phyloP scores from a whole-genome alignment of 1,140 invertebrate species.

The Lepidurus packardi region DNA sequence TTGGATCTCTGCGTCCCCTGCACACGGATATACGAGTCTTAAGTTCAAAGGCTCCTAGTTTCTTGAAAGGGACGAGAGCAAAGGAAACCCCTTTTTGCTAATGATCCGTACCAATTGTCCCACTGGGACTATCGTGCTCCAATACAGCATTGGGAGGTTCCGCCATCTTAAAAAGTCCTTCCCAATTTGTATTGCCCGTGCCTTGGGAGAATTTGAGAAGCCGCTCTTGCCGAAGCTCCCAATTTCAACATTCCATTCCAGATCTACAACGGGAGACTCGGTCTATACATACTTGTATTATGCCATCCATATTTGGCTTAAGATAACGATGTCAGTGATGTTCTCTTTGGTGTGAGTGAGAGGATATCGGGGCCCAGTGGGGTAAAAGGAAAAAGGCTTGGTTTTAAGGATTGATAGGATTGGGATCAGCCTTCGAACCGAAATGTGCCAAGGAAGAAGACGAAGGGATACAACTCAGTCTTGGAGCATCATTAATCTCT shows the following conservation, averaged over 20 bases:
- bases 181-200: neutral
- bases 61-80: neutral
- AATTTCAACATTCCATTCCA: neutral
- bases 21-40: neutral
- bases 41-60: neutral
- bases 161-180: neutral
- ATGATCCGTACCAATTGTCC: neutral
- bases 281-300: neutral
- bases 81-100: neutral
- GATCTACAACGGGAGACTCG: neutral
- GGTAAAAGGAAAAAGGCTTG: neutral
- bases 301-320: neutral
- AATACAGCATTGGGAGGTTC: neutral
- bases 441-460: constrained; percentile 7
- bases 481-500: constrained; percentile 15
- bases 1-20: neutral
- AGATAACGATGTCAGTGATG: neutral
- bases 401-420: neutral
- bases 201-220: neutral
- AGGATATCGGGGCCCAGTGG: neutral
- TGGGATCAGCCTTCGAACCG: constrained; percentile 4
- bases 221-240: neutral
- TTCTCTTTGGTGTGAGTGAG: neutral
- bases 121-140: neutral
- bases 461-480: neutral